Base-by-base conservation (phyloP, 2,797 vertebrate species). In the Synaphobranchus kaupii region DNA sequence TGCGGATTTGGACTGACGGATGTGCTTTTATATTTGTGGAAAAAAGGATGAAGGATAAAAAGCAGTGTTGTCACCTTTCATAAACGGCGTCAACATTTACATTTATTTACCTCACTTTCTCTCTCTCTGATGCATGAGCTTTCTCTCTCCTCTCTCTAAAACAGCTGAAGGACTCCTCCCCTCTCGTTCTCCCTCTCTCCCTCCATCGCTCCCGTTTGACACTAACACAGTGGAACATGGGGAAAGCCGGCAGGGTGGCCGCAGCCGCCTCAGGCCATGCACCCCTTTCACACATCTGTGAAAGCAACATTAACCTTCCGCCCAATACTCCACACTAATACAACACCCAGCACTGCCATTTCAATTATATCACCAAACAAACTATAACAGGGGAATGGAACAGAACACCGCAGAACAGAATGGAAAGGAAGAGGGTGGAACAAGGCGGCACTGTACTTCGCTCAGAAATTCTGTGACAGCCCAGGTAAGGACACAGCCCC, bases 221-320 rank as follows among this genome's bases (percentile, higher is more conserved):
- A 22, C 60, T 85, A 71, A 85, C 31, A 31, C 34, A 71, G 50
- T 47, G 44, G 25, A 85, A 85, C 63, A 28, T 15, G 60, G 84
- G 20, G 25, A 13, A 85, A 44, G 71, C 47, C 1, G 7, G 3
- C 47, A 48, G 31, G 54, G 25, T 39, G 56, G 34, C 66, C 17
- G 7, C 66, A 85, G 63, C 22, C 28, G 31, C 52, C 20, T 85
- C 63, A 85, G 66, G 22, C 63, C 44, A 17, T 73, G 8, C 10
- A 31, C 66, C 84, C 15, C 47, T 85, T 17, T 73, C 44, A 50
- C 22, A 52, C 25, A 39, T 68, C 39, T 48, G 39, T 66, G 20
- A 22, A 17, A 60, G 13, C 25, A 83, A 56, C 4, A 34, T 20
- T 44, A 84, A 44, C 54, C 10, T 58, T 39, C 68, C n/a, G n/a